Evolutionary conservation across 2,797 vertebrate species (phyloP).

Genomic region (Poeciliopsis paucimaculata): DNA sequence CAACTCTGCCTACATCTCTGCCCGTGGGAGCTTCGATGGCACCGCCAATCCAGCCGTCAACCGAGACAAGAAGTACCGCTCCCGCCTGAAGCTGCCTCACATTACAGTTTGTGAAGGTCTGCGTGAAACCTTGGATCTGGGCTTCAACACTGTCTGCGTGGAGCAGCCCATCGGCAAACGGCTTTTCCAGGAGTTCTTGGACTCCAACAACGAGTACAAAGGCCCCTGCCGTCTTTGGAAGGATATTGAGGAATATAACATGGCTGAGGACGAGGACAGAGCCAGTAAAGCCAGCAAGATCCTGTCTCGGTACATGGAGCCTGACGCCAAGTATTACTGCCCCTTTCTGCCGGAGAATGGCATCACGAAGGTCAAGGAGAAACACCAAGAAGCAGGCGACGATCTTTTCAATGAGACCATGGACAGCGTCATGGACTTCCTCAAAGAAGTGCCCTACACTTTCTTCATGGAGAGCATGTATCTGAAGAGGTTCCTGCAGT

Average conservation of each 20-base stretch:
- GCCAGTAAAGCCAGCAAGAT: slow-evolving; percentile 79
- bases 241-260: slow-evolving; percentile 85
- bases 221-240: slow-evolving; percentile 83
- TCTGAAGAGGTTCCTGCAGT: slow-evolving; percentile 89
- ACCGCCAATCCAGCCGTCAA: slow-evolving; percentile 68
- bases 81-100: slow-evolving; percentile 87
- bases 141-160: slow-evolving; percentile 81
- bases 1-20: slow-evolving; percentile 90
- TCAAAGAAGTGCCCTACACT: slow-evolving; percentile 83
- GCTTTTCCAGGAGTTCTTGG: slow-evolving; percentile 88
- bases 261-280: slow-evolving; percentile 77
- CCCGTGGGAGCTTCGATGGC: slow-evolving; percentile 85
- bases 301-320: slow-evolving; percentile 82
- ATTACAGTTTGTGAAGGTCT: slow-evolving; percentile 85
- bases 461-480: slow-evolving; percentile 85
- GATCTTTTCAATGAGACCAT: slow-evolving; percentile 79
- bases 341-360: slow-evolving; percentile 82
- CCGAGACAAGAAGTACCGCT: slow-evolving; percentile 87
- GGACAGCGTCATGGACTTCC: slow-evolving; percentile 77
- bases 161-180: slow-evolving; percentile 88
- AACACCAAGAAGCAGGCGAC: slow-evolving; percentile 51
- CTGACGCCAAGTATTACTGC: slow-evolving; percentile 81
- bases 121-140: slow-evolving; percentile 75
- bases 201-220: slow-evolving; percentile 67
- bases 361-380: slow-evolving; percentile 77